These are phyloP conservation scores for Phortica variegata DNA, from an alignment of 1,140 invertebrate species.

Conservation along the genomic window DNA sequence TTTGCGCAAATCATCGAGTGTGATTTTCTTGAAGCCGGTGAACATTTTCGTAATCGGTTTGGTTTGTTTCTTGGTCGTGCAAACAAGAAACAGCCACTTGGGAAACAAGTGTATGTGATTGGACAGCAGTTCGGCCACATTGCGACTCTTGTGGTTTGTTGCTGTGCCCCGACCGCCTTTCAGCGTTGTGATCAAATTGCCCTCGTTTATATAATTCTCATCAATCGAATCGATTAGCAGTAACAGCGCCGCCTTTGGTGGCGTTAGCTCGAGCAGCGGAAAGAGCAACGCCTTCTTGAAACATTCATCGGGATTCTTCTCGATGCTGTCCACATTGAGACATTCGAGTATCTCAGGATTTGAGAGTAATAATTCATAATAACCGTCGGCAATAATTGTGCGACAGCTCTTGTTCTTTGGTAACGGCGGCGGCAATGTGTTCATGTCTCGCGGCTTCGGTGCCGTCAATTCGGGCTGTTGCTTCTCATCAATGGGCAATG, in stretches of 20 bases:
- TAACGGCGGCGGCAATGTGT: slow-evolving; percentile 59
- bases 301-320: slow-evolving; percentile 84
- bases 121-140: slow-evolving; percentile 82
- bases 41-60: slow-evolving; percentile 88
- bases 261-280: slow-evolving; percentile 80
- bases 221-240: slow-evolving; percentile 91
- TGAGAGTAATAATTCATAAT: slow-evolving; percentile 74
- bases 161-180: slow-evolving; percentile 53
- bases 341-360: slow-evolving; percentile 72
- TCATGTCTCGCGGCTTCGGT: slow-evolving; percentile 30
- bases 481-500: slow-evolving; percentile 1
- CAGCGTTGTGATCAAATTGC: slow-evolving; percentile 49
- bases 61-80: slow-evolving; percentile 83
- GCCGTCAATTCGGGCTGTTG: slow-evolving; percentile 21
- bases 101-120: slow-evolving; percentile 92
- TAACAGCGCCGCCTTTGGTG: slow-evolving; percentile 79
- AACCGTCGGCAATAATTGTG: slow-evolving; percentile 73
- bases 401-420: slow-evolving; percentile 66
- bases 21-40: slow-evolving; percentile 91
- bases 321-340: slow-evolving; percentile 64
- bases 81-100: slow-evolving; percentile 88
- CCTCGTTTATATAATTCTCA: slow-evolving; percentile 64
- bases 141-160: slow-evolving; percentile 63
- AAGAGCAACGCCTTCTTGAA: slow-evolving; percentile 86
- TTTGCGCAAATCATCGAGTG: slow-evolving; percentile 85